Percentiles rank a stretch among this genome's conserved stretches.
These are phyloP conservation scores for Halichondria panicea DNA, from an alignment of 37 sponge, comb jelly and placozoan genomes.

Conservation along the genomic window DNA sequence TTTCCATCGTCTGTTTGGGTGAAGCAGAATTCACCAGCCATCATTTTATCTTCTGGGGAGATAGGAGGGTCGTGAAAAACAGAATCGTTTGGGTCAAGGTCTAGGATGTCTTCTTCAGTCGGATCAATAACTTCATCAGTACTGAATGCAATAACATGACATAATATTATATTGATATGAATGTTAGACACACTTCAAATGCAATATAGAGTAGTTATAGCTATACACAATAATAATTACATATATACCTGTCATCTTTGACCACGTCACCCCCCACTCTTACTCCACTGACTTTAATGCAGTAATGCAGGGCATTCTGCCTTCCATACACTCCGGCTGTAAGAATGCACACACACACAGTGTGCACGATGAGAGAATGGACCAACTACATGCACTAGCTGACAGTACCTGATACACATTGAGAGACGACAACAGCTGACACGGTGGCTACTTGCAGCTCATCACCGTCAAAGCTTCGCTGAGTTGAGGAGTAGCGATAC, in stretches of 20 bases:
- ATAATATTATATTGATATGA: too few relatives aligned
- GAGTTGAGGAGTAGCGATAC: conserved; percentile 13
- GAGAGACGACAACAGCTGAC: conserved; percentile 10
- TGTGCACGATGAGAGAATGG: background rate
- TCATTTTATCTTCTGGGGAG: background rate
- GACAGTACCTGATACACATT: conserved; percentile 29
- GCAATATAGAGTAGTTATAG: too few relatives aligned
- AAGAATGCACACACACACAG: background rate
- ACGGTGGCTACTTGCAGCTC: background rate
- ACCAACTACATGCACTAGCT: background rate
- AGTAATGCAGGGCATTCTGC: conserved; percentile 29
- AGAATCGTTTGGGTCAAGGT: background rate
- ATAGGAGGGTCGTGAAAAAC: conserved; percentile 3
- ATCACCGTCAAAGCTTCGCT: conserved; percentile 24
- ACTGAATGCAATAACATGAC: too few relatives aligned
- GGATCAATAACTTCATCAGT: background rate
- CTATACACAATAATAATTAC: too few relatives aligned
- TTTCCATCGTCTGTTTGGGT: conserved; percentile 40
- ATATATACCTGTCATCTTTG: background rate
- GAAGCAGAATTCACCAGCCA: conserved; percentile 25
- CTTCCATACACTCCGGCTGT: conserved; percentile 16
- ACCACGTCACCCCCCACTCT: background rate
- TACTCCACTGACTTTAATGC: conserved; percentile 11
- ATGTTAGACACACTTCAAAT: too few relatives aligned
- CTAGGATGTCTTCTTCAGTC: conserved; percentile 6